Conservation (phyloP, 2,888 invertebrate genomes). For the Sphaerophoria rueppellii region DNA sequence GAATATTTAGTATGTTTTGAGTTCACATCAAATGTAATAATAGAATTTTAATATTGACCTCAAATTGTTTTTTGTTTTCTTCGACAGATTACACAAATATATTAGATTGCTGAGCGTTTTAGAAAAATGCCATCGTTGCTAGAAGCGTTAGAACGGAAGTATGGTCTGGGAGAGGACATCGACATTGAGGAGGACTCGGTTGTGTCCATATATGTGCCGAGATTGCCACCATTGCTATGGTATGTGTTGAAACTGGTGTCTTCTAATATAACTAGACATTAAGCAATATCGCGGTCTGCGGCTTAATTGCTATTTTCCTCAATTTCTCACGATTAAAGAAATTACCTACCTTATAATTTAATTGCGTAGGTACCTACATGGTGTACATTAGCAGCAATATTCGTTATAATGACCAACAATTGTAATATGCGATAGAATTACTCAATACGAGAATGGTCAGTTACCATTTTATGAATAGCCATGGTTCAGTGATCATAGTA, state of each 20-base stretch:
- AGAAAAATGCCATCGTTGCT: conserved; percentile 91
- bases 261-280: neutral
- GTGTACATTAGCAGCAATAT: no score
- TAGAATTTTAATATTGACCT: conserved; percentile 5
- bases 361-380: no score
- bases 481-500: no score
- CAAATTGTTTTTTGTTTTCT: conserved; percentile 17
- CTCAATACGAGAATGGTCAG: no score
- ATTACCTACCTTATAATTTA: no score
- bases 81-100: conserved; percentile 17
- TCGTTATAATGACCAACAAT: no score
- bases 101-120: conserved; percentile 12
- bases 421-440: no score
- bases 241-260: conserved; percentile 35
- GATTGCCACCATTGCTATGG: conserved; percentile 87
- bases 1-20: conserved; percentile 45
- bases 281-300: no score
- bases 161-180: conserved; percentile 87
- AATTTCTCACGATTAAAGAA: no score
- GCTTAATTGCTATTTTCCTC: no score
- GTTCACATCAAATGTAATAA: neutral
- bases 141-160: conserved; percentile 95
- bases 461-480: no score
- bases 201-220: conserved; percentile 93
- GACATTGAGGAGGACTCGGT: conserved; percentile 82